A percentile compares a stretch with the other conserved stretches of the same genome.
Conservation (phyloP, 2,113 vertebrate genomes). For the Patagioenas fasciata region DNA sequence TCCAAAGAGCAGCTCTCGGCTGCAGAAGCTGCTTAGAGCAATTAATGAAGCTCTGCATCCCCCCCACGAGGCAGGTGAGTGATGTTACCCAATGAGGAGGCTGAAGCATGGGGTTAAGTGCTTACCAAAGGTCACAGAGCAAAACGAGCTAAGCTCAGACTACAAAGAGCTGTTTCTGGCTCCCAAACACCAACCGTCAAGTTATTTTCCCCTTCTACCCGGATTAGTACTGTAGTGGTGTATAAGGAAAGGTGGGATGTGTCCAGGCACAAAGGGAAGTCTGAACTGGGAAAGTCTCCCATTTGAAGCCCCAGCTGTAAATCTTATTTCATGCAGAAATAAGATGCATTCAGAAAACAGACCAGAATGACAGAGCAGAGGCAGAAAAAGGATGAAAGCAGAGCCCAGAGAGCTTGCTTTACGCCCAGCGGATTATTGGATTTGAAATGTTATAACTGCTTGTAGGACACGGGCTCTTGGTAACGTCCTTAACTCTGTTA, state of each 20-base stretch:
- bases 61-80: background rate
- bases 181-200: background rate
- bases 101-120: background rate
- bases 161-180: background rate
- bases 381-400: background rate
- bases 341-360: background rate
- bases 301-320: background rate
- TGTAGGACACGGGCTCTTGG: background rate
- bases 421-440: background rate
- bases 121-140: background rate
- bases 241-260: background rate
- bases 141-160: background rate
- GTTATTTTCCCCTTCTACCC: background rate
- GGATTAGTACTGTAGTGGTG: background rate
- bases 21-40: background rate
- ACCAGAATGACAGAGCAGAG: background rate
- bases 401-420: background rate
- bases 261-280: background rate
- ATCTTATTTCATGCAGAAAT: background rate
- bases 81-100: background rate
- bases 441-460: background rate
- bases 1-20: background rate
- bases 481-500: rapidly evolving
- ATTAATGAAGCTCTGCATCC: background rate
- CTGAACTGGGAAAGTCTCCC: background rate